phyloP scores from a whole-genome alignment of 2,113 vertebrate genomes.

The Lasiurus borealis region DNA sequence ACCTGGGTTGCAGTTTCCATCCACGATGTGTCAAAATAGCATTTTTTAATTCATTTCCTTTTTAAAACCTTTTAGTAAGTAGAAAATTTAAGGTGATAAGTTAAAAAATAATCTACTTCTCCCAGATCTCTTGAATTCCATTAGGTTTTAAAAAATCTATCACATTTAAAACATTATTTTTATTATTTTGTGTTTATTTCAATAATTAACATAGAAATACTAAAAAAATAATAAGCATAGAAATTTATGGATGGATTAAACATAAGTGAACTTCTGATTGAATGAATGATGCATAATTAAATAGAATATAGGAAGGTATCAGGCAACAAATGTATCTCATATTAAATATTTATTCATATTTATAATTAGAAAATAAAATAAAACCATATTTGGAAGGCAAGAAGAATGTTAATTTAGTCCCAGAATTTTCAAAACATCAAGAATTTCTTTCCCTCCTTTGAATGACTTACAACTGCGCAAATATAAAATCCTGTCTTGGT shows the following conservation, averaged over 20 bases:
- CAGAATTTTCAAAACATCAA: conserved; percentile 24
- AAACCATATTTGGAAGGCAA: conserved; percentile 19
- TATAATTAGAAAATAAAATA: conserved; percentile 21
- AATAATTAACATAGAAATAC: background rate
- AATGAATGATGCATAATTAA: conserved; percentile 2
- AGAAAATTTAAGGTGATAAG: background rate
- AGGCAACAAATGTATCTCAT: background rate
- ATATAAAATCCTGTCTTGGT: conserved; percentile 4
- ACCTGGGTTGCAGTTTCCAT: background rate
- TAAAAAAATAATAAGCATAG: conserved; percentile 29
- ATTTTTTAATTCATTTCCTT: background rate
- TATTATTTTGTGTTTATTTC: background rate
- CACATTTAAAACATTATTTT: background rate
- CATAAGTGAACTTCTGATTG: background rate
- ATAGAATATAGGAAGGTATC: background rate
- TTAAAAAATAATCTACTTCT: background rate
- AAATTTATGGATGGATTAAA: background rate
- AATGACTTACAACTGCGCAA: background rate
- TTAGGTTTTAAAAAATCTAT: background rate
- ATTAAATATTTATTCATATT: background rate
- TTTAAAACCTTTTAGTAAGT: background rate
- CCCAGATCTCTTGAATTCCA: background rate
- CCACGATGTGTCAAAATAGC: background rate
- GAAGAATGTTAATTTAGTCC: background rate
- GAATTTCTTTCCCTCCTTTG: conserved; percentile 4